phyloP scores from a whole-genome alignment of 2,888 invertebrate genomes.

The Tetragonula carbonaria region DNA sequence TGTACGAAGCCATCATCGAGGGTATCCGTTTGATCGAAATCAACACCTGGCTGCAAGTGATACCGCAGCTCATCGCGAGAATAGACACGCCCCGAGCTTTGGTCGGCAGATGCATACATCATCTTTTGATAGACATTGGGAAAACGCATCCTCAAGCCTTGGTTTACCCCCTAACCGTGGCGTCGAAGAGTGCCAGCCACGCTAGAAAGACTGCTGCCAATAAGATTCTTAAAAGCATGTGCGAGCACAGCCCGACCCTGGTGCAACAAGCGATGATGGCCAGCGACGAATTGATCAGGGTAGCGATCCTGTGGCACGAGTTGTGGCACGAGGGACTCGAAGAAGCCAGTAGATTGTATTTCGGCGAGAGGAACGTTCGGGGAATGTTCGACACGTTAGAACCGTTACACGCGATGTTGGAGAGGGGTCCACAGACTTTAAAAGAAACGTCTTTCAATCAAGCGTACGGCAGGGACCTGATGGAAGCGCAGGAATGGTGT shows the following conservation, averaged over 20 bases:
- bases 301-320: conserved; percentile 99
- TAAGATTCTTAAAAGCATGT: conserved; percentile 97
- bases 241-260: conserved; percentile 95
- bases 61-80: conserved; percentile 98
- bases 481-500: conserved; percentile 98
- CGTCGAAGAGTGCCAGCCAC: conserved; percentile 95
- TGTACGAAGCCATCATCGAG: conserved; percentile 96
- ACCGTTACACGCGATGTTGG: conserved; percentile 97
- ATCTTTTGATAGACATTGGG: conserved; percentile 97
- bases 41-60: conserved; percentile 99
- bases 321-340: conserved; percentile 99
- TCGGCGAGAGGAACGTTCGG: conserved; percentile 97
- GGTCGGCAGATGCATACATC: conserved; percentile 96
- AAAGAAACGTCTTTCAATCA: conserved; percentile 99
- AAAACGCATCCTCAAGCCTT: conserved; percentile 99
- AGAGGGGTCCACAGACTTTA: conserved; percentile 96
- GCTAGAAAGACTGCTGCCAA: conserved; percentile 95
- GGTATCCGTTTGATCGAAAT: conserved; percentile 97
- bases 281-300: conserved; percentile 97
- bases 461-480: conserved; percentile 97
- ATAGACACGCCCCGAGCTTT: conserved; percentile 96
- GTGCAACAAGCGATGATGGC: conserved; percentile 99
- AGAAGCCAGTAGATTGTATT: conserved; percentile 96
- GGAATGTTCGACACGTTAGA: conserved; percentile 98
- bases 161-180: conserved; percentile 98